phyloP scores from a whole-genome alignment of 1,140 invertebrate genomes.

The Pomphorhynchus laevis region DNA sequence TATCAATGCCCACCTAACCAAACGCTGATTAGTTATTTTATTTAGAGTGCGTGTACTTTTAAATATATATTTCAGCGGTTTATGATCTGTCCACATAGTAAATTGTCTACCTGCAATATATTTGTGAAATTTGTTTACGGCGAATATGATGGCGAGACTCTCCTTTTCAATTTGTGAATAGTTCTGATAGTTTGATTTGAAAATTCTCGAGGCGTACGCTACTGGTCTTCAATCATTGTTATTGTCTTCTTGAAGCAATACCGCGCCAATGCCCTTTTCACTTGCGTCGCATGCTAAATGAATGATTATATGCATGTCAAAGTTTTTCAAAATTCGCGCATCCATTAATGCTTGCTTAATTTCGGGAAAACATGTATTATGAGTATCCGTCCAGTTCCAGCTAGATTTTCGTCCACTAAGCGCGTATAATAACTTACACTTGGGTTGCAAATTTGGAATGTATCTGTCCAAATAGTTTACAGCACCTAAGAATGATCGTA shows the following conservation, averaged over 20 bases:
- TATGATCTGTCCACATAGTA: constrained; percentile 7
- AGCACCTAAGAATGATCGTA: constrained; percentile 13
- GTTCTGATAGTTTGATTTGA: constrained; percentile 12
- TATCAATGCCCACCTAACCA: no score
- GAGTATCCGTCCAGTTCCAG: background rate
- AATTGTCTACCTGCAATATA: constrained; percentile 13
- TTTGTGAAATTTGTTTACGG: constrained; percentile 18
- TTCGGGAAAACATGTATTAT: background rate
- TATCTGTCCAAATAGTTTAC: constrained; percentile 10
- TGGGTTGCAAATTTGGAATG: constrained; percentile 6
- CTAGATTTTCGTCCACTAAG: background rate
- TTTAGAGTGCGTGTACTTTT: no score
- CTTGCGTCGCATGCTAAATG: constrained; percentile 11
- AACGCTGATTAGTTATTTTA: background rate
- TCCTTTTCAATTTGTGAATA: constrained; percentile 21
- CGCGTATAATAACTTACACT: background rate
- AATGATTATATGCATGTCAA: constrained; percentile 1
- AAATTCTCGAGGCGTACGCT: constrained; percentile 10
- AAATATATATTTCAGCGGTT: constrained; percentile 5
- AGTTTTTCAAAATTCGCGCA: constrained; percentile 2
- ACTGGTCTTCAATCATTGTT: constrained; percentile 10
- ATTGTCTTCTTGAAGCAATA: constrained; percentile 12
- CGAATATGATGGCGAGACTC: constrained; percentile 17
- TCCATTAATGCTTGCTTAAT: constrained; percentile 3
- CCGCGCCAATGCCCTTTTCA: constrained; percentile 11